Conservation (phyloP, 1,140 invertebrate genomes). For the Zophobas atratus region DNA sequence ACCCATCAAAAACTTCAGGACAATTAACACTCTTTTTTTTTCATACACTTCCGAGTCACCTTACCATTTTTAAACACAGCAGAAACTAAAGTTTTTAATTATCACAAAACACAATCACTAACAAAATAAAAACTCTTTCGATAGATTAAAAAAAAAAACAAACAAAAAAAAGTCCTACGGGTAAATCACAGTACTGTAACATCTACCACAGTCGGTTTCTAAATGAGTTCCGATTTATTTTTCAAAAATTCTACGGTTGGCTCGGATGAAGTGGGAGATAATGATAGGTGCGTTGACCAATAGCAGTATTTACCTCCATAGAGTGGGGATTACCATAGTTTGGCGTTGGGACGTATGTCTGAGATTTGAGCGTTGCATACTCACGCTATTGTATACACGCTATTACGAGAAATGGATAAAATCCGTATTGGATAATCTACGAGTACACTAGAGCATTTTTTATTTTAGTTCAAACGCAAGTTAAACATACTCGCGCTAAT, state of each 20-base stretch:
- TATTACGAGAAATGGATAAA: not conserved
- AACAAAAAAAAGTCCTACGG: not conserved
- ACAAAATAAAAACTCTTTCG: not conserved
- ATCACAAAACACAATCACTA: not conserved
- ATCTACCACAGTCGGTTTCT: not conserved
- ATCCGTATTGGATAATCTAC: too few relatives aligned
- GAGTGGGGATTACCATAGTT: slow-evolving; percentile 23
- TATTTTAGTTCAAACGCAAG: not conserved
- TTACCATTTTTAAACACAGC: not conserved
- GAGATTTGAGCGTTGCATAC: not conserved
- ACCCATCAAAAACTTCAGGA: slow-evolving; percentile 63
- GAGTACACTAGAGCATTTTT: not conserved
- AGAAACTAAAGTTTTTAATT: too few relatives aligned
- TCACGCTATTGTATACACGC: slow-evolving; percentile 1
- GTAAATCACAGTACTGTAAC: slow-evolving; percentile 13
- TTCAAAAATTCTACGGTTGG: slow-evolving; percentile 53
- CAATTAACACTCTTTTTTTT: slow-evolving; percentile 12
- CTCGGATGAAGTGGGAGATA: slow-evolving; percentile 25
- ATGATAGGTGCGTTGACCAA: slow-evolving; percentile 44
- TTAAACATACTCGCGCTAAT: too few relatives aligned
- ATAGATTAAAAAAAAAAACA: too few relatives aligned
- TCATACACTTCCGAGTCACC: not conserved
- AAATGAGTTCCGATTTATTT: slow-evolving; percentile 52
- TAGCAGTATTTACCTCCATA: not conserved
- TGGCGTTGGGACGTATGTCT: slow-evolving; percentile 47